These are phyloP conservation scores for Pyrgus malvae DNA, from an alignment of 2,888 invertebrate genomes.

Conservation along the genomic window DNA sequence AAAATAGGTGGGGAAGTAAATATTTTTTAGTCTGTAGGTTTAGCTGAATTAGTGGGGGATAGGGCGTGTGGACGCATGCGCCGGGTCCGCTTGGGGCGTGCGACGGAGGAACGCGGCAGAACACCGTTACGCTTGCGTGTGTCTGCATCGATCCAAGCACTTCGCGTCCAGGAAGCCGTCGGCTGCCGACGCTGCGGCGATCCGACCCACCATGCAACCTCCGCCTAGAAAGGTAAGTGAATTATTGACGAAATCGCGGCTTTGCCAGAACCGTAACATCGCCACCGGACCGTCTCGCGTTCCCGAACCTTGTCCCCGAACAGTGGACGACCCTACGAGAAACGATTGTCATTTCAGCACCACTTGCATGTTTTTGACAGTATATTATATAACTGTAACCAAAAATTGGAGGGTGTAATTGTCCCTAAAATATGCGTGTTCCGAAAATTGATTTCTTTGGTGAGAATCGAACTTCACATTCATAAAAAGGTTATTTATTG, in stretches of 20 bases:
- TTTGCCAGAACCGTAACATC: slow-evolving; percentile 7
- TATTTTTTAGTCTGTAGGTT: slow-evolving; percentile 34
- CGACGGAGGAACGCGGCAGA: slow-evolving; percentile 48
- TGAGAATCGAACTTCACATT: neutral
- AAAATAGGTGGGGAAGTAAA: neutral
- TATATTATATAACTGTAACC: slow-evolving; percentile 21
- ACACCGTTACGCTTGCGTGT: slow-evolving; percentile 51
- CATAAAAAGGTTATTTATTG: neutral
- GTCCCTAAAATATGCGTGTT: neutral
- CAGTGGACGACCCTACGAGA: neutral
- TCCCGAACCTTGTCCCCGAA: neutral
- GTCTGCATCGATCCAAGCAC: slow-evolving; percentile 50
- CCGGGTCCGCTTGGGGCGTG: slow-evolving; percentile 41
- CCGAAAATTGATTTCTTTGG: neutral
- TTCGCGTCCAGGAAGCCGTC: slow-evolving; percentile 33
- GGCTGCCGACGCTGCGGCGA: slow-evolving; percentile 43
- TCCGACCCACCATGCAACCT: slow-evolving; percentile 86
- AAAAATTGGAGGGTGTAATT: slow-evolving; percentile 6
- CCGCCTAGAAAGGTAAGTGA: slow-evolving; percentile 91
- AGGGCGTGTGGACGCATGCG: slow-evolving; percentile 39
- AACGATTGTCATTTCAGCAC: slow-evolving; percentile 16
- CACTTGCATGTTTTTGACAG: slow-evolving; percentile 20
- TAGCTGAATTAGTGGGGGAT: slow-evolving; percentile 31
- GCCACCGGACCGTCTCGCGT: neutral
- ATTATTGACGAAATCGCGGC: slow-evolving; percentile 18